phyloP scores from a whole-genome alignment of 2,888 invertebrate species.

The Tinea trinotella region DNA sequence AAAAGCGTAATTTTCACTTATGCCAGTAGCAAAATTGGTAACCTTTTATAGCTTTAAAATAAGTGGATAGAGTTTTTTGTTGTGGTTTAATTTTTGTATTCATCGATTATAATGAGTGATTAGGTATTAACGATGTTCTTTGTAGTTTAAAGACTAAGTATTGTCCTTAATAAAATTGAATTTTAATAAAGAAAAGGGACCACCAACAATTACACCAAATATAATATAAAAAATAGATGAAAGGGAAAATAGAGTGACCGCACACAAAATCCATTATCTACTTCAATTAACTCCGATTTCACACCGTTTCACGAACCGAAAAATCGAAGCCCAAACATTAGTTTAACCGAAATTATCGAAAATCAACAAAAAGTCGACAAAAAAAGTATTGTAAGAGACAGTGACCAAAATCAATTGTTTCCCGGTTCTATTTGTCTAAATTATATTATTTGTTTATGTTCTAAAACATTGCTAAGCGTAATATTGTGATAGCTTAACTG shows the following conservation, averaged over 20 bases:
- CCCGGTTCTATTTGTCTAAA: neutral
- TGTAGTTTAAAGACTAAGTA: no score
- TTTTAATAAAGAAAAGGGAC: neutral
- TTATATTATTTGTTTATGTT: neutral
- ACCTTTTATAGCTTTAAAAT: neutral
- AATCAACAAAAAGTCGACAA: slow-evolving; percentile 61
- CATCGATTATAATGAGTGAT: no score
- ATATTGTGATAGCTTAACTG: neutral
- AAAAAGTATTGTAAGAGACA: slow-evolving; percentile 31
- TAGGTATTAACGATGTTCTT: no score
- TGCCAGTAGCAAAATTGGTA: neutral
- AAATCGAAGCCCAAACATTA: slow-evolving; percentile 72
- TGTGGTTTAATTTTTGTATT: no score
- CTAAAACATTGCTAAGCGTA: neutral
- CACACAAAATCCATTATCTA: slow-evolving; percentile 63
- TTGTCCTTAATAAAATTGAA: neutral
- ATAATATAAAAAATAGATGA: slow-evolving; percentile 28
- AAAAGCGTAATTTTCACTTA: slow-evolving; percentile 1
- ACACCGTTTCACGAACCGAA: slow-evolving; percentile 71
- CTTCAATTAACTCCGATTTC: slow-evolving; percentile 68
- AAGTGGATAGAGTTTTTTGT: neutral
- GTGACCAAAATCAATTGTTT: slow-evolving; percentile 2
- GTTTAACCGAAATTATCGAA: slow-evolving; percentile 68
- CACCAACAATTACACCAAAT: slow-evolving; percentile 12
- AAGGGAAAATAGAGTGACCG: slow-evolving; percentile 44